phyloP scores from a whole-genome alignment of 2,888 invertebrate species.

The Oithona nana region DNA sequence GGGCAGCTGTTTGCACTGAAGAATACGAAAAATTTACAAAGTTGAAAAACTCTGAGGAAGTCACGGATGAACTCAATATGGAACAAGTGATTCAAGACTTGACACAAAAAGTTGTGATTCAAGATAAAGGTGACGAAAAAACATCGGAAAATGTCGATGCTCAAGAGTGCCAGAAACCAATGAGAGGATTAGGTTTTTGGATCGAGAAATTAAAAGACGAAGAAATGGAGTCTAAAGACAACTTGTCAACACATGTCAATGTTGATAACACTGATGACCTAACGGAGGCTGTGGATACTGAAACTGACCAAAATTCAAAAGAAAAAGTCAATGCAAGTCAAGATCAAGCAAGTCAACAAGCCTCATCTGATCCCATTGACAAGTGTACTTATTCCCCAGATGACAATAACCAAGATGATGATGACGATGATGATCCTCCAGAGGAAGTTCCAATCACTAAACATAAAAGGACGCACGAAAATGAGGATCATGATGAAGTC shows the following conservation, averaged over 20 bases:
- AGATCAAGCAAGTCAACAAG: no score
- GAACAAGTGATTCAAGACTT: background rate
- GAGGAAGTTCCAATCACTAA: background rate
- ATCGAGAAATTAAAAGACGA: no score
- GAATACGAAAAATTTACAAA: background rate
- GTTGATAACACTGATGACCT: no score
- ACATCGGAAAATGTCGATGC: background rate
- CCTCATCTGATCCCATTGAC: no score
- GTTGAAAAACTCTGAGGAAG: background rate
- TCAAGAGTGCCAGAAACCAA: background rate
- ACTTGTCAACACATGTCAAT: no score
- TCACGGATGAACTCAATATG: no score
- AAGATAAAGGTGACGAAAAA: background rate
- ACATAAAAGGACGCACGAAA: background rate
- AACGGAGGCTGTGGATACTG: background rate
- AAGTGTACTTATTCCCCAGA: no score
- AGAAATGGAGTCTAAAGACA: no score
- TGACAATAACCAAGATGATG: background rate
- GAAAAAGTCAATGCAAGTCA: no score
- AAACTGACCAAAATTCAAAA: background rate
- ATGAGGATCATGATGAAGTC: background rate
- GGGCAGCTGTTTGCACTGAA: background rate
- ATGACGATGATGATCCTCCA: background rate
- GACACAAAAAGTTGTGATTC: background rate
- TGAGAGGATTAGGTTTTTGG: no score